Percentiles rank a stretch among this genome's conserved stretches.
phyloP scores from a whole-genome alignment of 2,797 vertebrate species.

The Cephalopachus bancanus region DNA sequence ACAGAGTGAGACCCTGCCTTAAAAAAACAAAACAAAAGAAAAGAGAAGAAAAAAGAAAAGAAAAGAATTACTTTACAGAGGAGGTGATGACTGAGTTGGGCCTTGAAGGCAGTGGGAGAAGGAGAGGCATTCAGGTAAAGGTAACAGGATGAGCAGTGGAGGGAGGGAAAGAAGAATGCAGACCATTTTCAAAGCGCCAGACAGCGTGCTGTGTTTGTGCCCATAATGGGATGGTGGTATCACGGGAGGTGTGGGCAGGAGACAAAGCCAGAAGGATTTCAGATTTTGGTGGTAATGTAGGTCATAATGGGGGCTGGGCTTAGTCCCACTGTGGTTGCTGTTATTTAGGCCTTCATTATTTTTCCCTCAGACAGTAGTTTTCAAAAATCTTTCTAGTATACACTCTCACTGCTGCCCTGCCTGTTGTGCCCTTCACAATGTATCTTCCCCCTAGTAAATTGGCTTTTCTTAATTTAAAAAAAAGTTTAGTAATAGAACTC shows the following conservation, averaged over 20 bases:
- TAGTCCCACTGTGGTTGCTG: background rate
- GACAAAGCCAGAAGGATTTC: background rate
- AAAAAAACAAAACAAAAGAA: no score
- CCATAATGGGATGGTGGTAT: background rate
- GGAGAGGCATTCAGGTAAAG: background rate
- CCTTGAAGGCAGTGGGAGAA: background rate
- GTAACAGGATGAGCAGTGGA: background rate
- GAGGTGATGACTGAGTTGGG: background rate
- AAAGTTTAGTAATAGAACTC: background rate
- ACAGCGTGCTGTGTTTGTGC: background rate
- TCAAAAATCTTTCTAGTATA: background rate
- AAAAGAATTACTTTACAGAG: background rate
- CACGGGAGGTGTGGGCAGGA: background rate
- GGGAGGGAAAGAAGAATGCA: background rate
- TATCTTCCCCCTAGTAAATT: no score
- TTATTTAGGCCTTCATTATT: constrained; percentile 21
- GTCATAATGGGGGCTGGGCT: background rate
- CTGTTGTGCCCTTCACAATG: no score
- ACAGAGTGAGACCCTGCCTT: no score
- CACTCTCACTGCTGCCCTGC: no score
- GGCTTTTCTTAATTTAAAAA: no score
- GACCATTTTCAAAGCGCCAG: background rate
- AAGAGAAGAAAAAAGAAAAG: no score
- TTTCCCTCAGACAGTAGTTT: background rate
- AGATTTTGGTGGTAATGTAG: background rate